Percentiles rank a stretch among this genome's conserved stretches.
phyloP scores from a whole-genome alignment of 2,797 vertebrate genomes.

The Liasis olivaceus region DNA sequence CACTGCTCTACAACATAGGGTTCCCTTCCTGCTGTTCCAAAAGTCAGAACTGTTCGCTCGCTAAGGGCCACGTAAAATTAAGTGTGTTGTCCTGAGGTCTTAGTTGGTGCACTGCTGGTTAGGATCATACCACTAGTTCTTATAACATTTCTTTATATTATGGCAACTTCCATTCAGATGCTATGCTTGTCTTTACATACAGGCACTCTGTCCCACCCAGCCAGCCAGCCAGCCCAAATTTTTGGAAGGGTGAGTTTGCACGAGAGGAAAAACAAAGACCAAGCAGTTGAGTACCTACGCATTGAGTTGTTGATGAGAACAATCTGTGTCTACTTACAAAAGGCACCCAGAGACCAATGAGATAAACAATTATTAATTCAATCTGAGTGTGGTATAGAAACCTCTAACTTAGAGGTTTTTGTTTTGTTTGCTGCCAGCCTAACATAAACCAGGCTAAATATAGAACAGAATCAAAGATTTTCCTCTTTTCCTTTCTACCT shows the following conservation, averaged over 20 bases:
- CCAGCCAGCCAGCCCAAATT: neutral
- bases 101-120: too few species aligned
- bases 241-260: neutral
- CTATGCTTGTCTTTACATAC: neutral
- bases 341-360: slow-evolving; percentile 8
- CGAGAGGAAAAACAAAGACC: neutral
- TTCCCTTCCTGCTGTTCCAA: neutral
- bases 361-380: slow-evolving; percentile 4
- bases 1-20: neutral
- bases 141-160: neutral
- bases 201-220: neutral
- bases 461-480: neutral
- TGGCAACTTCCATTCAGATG: neutral
- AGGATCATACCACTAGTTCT: neutral
- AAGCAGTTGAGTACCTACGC: neutral
- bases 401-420: neutral
- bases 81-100: neutral
- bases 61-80: neutral
- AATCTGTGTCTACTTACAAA: slow-evolving; percentile 3
- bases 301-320: neutral
- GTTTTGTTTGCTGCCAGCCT: neutral
- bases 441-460: slow-evolving; percentile 11
- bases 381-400: slow-evolving; percentile 14
- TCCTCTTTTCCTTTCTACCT: rapidly evolving
- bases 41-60: neutral